Conservation (phyloP, 2,888 invertebrate species). For the Incurvaria masculella region DNA sequence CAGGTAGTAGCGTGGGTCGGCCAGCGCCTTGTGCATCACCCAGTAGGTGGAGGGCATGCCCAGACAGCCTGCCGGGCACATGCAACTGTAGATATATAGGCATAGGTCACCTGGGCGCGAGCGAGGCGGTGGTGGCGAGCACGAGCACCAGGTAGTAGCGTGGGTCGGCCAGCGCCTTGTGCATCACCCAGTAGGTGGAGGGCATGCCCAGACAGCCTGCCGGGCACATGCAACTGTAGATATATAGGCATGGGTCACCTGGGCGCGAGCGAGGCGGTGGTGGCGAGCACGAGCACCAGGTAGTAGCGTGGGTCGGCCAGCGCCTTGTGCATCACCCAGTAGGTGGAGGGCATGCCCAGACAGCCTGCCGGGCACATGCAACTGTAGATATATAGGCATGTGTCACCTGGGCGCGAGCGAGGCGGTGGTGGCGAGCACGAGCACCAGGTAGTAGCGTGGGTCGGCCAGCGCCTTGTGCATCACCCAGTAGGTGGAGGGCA, state of each 20-base stretch:
- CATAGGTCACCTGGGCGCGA: constrained; percentile 71
- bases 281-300: constrained; percentile 73
- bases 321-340: constrained; percentile 80
- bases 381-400: constrained; percentile 86
- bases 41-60: constrained; percentile 84
- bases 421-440: constrained; percentile 71
- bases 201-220: constrained; percentile 75
- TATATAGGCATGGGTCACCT: too few species aligned
- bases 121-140: constrained; percentile 72
- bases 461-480: constrained; percentile 73
- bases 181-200: constrained; percentile 86
- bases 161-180: constrained; percentile 67
- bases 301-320: constrained; percentile 75
- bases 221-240: too few species aligned
- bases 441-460: constrained; percentile 78
- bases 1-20: constrained; percentile 77
- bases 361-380: constrained; percentile 85
- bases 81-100: not conserved
- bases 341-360: constrained; percentile 82
- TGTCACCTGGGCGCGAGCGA: constrained; percentile 84
- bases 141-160: constrained; percentile 80
- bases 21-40: constrained; percentile 77
- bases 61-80: constrained; percentile 49
- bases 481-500: constrained; percentile 88
- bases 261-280: constrained; percentile 76